Conservation (phyloP, 2,888 invertebrate genomes). For the Shargacucullia verbasci region DNA sequence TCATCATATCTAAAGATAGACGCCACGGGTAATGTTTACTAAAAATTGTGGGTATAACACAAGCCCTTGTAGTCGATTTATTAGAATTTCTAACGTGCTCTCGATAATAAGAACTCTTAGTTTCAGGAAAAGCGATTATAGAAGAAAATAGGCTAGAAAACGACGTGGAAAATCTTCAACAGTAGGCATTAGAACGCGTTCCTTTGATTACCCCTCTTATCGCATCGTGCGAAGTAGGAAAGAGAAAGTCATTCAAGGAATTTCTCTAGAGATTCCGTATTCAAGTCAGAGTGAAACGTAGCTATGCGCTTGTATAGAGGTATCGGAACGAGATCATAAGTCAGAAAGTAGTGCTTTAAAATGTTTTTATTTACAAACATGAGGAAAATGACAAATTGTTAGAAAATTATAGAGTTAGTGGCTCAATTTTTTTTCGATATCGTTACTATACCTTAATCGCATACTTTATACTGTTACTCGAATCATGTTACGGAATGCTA, state of each 20-base stretch:
- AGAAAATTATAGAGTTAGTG: too few species aligned
- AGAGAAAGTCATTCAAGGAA: slow-evolving; percentile 16
- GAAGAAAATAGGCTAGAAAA: background rate
- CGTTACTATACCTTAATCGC: too few species aligned
- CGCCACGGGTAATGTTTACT: too few species aligned
- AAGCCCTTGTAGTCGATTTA: too few species aligned
- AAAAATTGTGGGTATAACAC: too few species aligned
- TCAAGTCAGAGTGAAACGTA: slow-evolving; percentile 6
- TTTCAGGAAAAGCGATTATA: background rate
- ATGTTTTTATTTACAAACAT: too few species aligned
- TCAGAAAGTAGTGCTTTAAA: background rate
- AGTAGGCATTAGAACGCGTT: background rate
- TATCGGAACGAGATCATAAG: background rate
- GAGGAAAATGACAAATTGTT: too few species aligned
- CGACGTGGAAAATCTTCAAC: background rate
- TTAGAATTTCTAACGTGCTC: too few species aligned
- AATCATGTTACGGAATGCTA: too few species aligned
- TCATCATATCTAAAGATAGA: too few species aligned
- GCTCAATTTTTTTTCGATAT: too few species aligned
- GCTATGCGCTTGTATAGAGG: background rate
- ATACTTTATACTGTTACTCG: too few species aligned
- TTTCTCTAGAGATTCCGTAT: slow-evolving; percentile 14
- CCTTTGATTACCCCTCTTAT: slow-evolving; percentile 4
- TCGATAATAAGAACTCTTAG: background rate
- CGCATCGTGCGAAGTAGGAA: slow-evolving; percentile 10